A percentile compares a stretch with the other conserved stretches of the same genome.
Evolutionary conservation across 2,113 vertebrate genomes (phyloP).

Genomic region (Nesospiza acunhae): DNA sequence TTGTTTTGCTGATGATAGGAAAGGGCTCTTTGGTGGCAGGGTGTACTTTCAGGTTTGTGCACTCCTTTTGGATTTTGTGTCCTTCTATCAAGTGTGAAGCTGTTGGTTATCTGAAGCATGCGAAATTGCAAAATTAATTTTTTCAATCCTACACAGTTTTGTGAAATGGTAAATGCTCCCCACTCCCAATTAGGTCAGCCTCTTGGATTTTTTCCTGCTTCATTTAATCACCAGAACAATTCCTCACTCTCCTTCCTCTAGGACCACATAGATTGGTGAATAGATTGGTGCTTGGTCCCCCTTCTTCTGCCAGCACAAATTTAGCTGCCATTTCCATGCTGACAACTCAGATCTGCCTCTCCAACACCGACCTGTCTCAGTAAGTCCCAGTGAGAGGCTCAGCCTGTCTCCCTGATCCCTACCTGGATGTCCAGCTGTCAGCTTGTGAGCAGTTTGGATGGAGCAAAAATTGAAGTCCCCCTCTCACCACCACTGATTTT

Average conservation of each 20-base stretch:
- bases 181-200: not conserved
- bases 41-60: not conserved
- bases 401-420: not conserved
- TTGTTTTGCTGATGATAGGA: not conserved
- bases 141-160: not conserved
- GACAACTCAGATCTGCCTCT: conserved; percentile 31
- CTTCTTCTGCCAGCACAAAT: conserved; percentile 2
- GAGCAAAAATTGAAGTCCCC: not conserved
- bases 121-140: not conserved
- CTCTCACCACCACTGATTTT: not conserved
- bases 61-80: not conserved
- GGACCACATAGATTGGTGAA: not conserved
- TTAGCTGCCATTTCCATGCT: not conserved
- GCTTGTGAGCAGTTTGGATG: not conserved
- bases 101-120: not conserved
- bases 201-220: not conserved
- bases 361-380: not conserved
- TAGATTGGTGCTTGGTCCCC: not conserved
- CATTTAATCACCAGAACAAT: not conserved
- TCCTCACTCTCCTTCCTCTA: not conserved
- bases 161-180: not conserved
- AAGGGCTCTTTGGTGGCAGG: not conserved
- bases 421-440: conserved; percentile 7
- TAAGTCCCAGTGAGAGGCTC: not conserved
- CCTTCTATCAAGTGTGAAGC: not conserved